Base-by-base conservation (phyloP, 1,140 invertebrate species). In the Sitobion miscanthi region DNA sequence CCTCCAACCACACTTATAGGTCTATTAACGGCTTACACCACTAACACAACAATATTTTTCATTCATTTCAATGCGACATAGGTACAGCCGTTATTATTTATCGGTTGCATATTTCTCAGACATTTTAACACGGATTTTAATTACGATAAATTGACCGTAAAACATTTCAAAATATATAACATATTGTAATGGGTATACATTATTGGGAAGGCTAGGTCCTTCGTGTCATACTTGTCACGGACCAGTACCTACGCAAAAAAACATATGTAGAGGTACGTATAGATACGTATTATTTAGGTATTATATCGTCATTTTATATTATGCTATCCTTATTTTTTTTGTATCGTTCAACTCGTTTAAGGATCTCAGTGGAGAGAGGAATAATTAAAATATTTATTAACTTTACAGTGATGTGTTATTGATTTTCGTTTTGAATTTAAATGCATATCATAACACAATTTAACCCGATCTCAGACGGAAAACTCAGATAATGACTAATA, bases 101-200 rank as follows among this genome's bases (percentile, higher is more conserved):
- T 88, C 30, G 47, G 47, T 88, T 52, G 30, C 47, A 87, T 49
- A 87, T 87, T 87, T 87, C 49, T 87, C 30, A 47, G 86, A 87
- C 86, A n/a, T 87, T n/a, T 49, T 87, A 87, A 49, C 86, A n/a
- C 86, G 20, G 86, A 47, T 87, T 87, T 87, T 87, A 87, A 87
- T 87, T 87, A 87, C 86, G 30, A 49, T 87, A 87, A 87, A 87
- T 49, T 49, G 25, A 52, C 86, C 86, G 86, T 87, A 87, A 49
- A 87, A 49, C 86, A 11, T 52, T 87, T 47, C 47, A 87, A 77
- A 77, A 77, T 77, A 77, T 77, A 77, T 77, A 77, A 77, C 62
- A 77, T 35, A 77, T 77, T 77, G 62, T n/a, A 77, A 77, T 17
- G 62, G 62, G n/a, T 77, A 77, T 77, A n/a, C n/a, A 77, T 5